A percentile compares a stretch with the other conserved stretches of the same genome.
Evolutionary conservation across 2,113 vertebrate genomes (phyloP).

Genomic region (Hypanus sabinus): DNA sequence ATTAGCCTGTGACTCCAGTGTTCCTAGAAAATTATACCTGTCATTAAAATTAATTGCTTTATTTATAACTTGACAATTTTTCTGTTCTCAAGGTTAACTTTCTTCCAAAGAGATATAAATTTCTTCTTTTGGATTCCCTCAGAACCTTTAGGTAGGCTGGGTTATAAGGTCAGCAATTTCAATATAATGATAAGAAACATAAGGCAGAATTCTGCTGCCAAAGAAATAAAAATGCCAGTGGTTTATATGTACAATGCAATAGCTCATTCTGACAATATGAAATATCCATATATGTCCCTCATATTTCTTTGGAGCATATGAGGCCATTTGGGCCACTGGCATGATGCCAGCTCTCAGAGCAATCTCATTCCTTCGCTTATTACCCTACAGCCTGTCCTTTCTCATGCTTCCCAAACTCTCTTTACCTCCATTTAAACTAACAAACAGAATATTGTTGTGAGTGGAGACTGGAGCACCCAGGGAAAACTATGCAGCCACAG

Average conservation of each 20-base stretch:
- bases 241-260: background rate
- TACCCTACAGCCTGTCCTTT: no score
- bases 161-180: background rate
- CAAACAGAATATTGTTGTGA: no score
- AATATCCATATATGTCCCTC: background rate
- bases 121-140: background rate
- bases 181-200: slow-evolving; percentile 6
- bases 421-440: no score
- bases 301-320: no score
- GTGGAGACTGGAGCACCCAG: no score
- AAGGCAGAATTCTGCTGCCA: background rate
- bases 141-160: background rate
- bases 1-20: no score
- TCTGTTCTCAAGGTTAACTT: background rate
- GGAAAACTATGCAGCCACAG: no score
- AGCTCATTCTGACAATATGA: background rate
- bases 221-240: background rate
- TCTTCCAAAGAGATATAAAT: background rate
- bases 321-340: no score
- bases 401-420: no score
- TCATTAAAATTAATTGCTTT: background rate
- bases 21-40: background rate
- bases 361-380: no score
- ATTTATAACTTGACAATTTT: background rate
- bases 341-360: no score